A percentile compares a stretch with the other conserved stretches of the same genome.
These are phyloP conservation scores for Anguilla marmorata DNA, from an alignment of 2,797 vertebrate genomes.

Conservation along the genomic window DNA sequence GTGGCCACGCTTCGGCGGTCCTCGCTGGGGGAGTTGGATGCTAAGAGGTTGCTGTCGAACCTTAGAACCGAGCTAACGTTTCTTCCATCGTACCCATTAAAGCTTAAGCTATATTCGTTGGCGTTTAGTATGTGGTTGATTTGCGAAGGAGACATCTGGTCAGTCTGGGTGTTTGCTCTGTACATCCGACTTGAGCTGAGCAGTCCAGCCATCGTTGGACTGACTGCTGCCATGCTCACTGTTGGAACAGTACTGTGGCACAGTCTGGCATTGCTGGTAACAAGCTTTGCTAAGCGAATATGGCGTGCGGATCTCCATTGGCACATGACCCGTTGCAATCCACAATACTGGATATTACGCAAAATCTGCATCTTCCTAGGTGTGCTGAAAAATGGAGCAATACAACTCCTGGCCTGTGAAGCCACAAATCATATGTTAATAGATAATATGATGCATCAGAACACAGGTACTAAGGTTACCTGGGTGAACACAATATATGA, in stretches of 20 bases:
- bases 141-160: slow-evolving; percentile 47
- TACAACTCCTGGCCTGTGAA: slow-evolving; percentile 1
- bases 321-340: not conserved
- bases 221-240: slow-evolving; percentile 30
- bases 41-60: slow-evolving; percentile 67
- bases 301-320: slow-evolving; percentile 25
- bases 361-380: not conserved
- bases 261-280: not conserved
- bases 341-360: not conserved
- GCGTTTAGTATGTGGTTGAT: slow-evolving; percentile 59
- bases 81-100: slow-evolving; percentile 44
- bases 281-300: not conserved
- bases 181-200: slow-evolving; percentile 49
- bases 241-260: slow-evolving; percentile 27
- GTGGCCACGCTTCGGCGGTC: slow-evolving; percentile 64
- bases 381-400: not conserved
- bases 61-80: slow-evolving; percentile 56
- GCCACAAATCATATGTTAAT: not conserved
- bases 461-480: too few relatives aligned
- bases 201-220: slow-evolving; percentile 42
- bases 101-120: slow-evolving; percentile 60
- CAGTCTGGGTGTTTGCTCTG: slow-evolving; percentile 35
- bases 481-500: too few relatives aligned
- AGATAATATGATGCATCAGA: too few relatives aligned
- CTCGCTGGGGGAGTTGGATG: slow-evolving; percentile 62